Conservation (phyloP, 35 echinoderm and acorn worm genomes). For the Anneissia japonica region DNA sequence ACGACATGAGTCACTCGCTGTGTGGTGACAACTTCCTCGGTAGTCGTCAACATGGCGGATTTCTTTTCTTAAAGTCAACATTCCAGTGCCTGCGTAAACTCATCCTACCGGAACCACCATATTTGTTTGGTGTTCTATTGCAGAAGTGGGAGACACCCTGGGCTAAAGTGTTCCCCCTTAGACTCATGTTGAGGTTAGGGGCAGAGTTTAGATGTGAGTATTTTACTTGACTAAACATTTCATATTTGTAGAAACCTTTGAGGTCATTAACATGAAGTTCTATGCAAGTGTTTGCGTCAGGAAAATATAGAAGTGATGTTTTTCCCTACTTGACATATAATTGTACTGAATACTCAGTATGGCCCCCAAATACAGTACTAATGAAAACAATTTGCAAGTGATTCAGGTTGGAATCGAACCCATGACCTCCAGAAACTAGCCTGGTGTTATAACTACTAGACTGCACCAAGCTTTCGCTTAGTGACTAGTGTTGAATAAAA, state of each 20-base stretch:
- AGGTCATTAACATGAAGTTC: background rate
- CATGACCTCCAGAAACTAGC: too few relatives aligned
- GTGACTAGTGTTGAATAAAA: too few relatives aligned
- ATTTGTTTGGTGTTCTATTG: constrained; percentile 83
- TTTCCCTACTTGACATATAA: too few relatives aligned
- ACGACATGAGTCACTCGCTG: constrained; percentile 74
- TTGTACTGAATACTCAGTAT: too few relatives aligned
- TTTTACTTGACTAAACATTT: background rate
- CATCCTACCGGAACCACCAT: constrained; percentile 77
- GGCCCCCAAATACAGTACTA: too few relatives aligned
- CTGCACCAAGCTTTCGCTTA: too few relatives aligned
- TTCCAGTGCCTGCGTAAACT: constrained; percentile 93
- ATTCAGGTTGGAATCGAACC: too few relatives aligned
- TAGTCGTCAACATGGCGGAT: constrained; percentile 84
- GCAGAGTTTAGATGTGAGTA: constrained; percentile 99
- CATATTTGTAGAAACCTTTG: background rate
- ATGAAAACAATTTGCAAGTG: too few relatives aligned
- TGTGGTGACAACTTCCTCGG: constrained; percentile 82
- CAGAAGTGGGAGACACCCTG: constrained; percentile 98
- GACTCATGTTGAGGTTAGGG: constrained; percentile 82
- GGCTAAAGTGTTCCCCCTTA: constrained; percentile 92
- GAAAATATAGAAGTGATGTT: too few relatives aligned
- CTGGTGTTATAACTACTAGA: too few relatives aligned
- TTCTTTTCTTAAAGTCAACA: constrained; percentile 88
- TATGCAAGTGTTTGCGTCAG: too few relatives aligned